Conservation (phyloP, 1,140 invertebrate species). For the Solenopsis invicta region DNA sequence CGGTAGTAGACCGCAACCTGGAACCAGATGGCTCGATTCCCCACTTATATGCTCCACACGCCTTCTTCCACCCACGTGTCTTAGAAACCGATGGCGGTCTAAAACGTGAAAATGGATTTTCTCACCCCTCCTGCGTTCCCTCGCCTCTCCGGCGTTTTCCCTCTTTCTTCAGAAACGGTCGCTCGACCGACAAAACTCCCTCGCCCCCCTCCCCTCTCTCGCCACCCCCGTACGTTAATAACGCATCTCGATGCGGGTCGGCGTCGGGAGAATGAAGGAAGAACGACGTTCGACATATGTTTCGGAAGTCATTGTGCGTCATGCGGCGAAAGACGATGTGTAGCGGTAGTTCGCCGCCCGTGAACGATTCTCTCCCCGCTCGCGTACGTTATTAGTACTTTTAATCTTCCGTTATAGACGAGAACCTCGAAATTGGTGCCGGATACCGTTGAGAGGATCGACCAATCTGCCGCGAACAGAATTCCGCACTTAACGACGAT, state of each 20-base stretch:
- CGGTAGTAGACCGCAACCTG: constrained; percentile 42
- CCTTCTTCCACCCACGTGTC: constrained; percentile 71
- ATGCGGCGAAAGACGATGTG: constrained; percentile 62
- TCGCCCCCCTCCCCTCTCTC: not conserved
- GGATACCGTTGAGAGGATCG: constrained; percentile 78
- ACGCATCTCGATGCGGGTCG: constrained; percentile 79
- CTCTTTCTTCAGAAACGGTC: constrained; percentile 67
- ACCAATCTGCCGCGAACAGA: constrained; percentile 77
- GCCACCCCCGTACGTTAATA: constrained; percentile 79
- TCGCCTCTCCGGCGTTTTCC: constrained; percentile 22
- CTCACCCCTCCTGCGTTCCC: constrained; percentile 52
- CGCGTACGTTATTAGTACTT: constrained; percentile 75
- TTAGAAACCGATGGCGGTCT: constrained; percentile 74
- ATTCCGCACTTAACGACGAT: constrained; percentile 59
- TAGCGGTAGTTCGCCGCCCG: constrained; percentile 60
- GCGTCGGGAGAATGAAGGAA: constrained; percentile 63
- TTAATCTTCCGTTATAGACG: constrained; percentile 78
- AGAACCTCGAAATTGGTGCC: constrained; percentile 75
- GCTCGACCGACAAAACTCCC: constrained; percentile 47
- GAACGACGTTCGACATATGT: constrained; percentile 82
- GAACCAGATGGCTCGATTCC: constrained; percentile 78
- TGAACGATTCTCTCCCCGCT: constrained; percentile 62
- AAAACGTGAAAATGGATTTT: constrained; percentile 74
- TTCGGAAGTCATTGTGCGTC: constrained; percentile 72
- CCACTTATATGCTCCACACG: constrained; percentile 59